Evolutionary conservation across 1,140 invertebrate genomes (phyloP), one percentile per base, ranked within the genome.

Genomic region (Cotesia glomerata): DNA sequence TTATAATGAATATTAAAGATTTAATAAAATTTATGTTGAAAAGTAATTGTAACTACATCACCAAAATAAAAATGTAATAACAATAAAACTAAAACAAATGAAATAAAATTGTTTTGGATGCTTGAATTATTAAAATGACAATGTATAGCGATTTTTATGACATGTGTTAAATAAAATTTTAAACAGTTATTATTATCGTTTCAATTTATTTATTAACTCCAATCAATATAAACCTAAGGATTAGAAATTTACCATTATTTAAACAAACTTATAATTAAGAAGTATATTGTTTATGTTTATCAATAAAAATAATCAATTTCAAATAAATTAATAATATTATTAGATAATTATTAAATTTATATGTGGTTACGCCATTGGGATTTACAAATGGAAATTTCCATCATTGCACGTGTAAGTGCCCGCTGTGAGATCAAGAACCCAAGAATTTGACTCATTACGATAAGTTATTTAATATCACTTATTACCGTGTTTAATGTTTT

Each of bases 81-180:
- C 52, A 56, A 16, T 56, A 8, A 54, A 45, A 32, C 5, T 18
- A 54, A 45, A 45, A 45, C 5, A 45, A 45, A 45, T 11, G 8
- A 67, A 32, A 52, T 52, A 5, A 32, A 51, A 51, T 11, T 8
- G 26, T 52, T 67, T 67, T 32, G 11, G 52, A 67, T 52, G 65
- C 65, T 67, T 54, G 8, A 34, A 36, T 51, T 51, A 75, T 80
- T 82, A 67, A 79, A 80, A 76, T 79, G 77, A 82, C 81, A 68
- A 56, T 64, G 52, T 84, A 84, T 84, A 72, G 76, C 79, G 77
- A 83, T 84, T 84, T 84, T 84, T 84, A 82, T 83, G 83, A 80
- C 79, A 81, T 81, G 79, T 84, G 79, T 84, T 84, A 80, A 84
- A 84, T 84, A 84, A 84, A 84, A 78, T 84, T 84, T 80, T 67